Base-by-base conservation (phyloP, 2,888 invertebrate genomes). In the Macrosoma leucophasiata region DNA sequence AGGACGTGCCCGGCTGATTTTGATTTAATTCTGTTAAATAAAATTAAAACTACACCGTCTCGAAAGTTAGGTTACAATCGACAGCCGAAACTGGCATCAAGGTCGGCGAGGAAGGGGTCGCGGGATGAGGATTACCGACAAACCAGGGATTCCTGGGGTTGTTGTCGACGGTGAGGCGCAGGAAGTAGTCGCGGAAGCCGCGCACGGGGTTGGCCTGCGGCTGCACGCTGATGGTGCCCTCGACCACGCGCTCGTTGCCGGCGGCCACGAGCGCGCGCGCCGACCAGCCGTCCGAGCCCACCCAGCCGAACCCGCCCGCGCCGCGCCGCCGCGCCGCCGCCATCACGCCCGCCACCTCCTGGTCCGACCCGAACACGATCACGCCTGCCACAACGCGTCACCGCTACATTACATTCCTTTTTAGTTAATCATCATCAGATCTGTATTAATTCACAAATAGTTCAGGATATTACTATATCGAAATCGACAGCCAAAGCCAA, bases 281-380 rank as follows among this genome's bases (percentile, higher is more conserved):
- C 57, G 94, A 93, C 97, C 97, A 97, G 2, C 97, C 97, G 69
- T 97, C 97, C 17, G 95, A 95, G 2, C 97, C 97, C 32, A 97
- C 96, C 97, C 97, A 97, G 26, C 95, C 91, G 76, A 97, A 97
- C 30, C 89, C 87, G 21, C 92, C 93, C 19, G 93, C 94, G 62
- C 94, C 93, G 52, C 89, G 88, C 17, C 96, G 87, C 32, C 91
- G 86, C 10, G 95, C 94, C 0, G 97, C 97, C 47, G 92, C 87
- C 97, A 97, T 97, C 52, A 97, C 90, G 30, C 94, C 95, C 1
- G 96, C 95, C 25, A 97, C 97, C 82, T 97, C 97, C 79, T 97
- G 97, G 78, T 97, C 97, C 4, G 96, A 96, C 1, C 94, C 97
- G 71, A 96, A 97, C 52, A 97, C 93, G 46, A 97, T 96, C 39